These are phyloP conservation scores for Cepaea nemoralis DNA, from an alignment of 1,140 invertebrate species.

Conservation along the genomic window DNA sequence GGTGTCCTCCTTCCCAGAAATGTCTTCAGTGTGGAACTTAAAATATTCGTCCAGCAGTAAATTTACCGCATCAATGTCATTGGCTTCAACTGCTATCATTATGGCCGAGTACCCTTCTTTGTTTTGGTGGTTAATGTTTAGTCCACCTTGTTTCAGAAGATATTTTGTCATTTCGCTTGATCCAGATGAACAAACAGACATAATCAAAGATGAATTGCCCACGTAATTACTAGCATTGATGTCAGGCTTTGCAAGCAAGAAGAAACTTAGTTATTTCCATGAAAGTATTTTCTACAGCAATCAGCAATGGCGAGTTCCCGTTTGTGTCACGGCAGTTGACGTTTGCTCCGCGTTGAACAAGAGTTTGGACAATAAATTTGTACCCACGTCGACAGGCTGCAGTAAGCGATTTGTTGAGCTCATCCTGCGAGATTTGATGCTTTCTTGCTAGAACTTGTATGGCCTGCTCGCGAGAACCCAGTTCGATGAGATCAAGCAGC, in stretches of 20 bases:
- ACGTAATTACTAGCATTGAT: not conserved
- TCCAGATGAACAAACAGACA: not conserved
- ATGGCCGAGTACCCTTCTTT: not conserved
- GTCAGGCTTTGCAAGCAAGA: not conserved
- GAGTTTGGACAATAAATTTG: not conserved
- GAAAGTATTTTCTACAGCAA: not conserved
- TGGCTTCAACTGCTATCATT: not conserved
- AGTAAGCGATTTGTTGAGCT: not conserved
- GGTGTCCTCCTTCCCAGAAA: not conserved
- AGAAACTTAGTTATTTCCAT: not conserved
- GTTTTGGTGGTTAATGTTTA: not conserved
- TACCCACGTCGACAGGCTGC: not conserved
- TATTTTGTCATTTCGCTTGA: not conserved
- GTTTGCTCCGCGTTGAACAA: not conserved
- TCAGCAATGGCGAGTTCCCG: not conserved
- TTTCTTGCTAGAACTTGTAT: too few relatives aligned
- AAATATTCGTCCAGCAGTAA: not conserved
- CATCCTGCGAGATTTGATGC: not conserved
- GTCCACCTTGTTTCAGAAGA: not conserved
- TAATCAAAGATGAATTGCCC: not conserved
- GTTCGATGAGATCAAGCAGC: too few relatives aligned
- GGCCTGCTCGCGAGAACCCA: too few relatives aligned
- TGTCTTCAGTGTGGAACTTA: not conserved
- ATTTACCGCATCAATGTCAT: not conserved
- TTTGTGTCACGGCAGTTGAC: not conserved